phyloP scores from a whole-genome alignment of 2,113 vertebrate species.

The Calypte anna region DNA sequence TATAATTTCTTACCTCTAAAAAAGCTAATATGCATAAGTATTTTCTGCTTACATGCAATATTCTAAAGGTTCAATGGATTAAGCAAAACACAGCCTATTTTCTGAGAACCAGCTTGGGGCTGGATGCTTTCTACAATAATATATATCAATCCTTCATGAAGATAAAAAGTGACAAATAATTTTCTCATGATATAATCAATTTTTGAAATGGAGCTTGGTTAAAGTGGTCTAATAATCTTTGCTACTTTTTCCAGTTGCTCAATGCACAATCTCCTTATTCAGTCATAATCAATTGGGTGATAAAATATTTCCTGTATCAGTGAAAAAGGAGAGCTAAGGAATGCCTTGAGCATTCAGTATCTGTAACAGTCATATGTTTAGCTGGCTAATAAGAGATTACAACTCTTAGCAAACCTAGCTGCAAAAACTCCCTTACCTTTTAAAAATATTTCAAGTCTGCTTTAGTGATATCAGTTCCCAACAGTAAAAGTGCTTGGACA shows the following conservation, averaged over 20 bases:
- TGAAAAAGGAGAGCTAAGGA: slow-evolving; percentile 8
- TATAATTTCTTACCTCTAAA: slow-evolving; percentile 21
- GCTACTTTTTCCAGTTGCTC: slow-evolving; percentile 35
- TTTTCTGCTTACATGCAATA: slow-evolving; percentile 43
- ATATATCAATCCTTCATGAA: not conserved
- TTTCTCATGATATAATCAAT: slow-evolving; percentile 37
- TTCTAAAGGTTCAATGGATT: slow-evolving; percentile 37
- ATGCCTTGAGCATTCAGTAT: not conserved
- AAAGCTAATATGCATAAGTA: slow-evolving; percentile 37
- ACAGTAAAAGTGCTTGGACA: not conserved
- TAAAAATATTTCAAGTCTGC: not conserved
- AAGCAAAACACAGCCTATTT: not conserved
- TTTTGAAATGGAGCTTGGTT: slow-evolving; percentile 53
- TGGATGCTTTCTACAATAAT: slow-evolving; percentile 15
- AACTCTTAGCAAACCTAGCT: not conserved
- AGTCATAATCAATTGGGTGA: slow-evolving; percentile 2
- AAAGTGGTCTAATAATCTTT: slow-evolving; percentile 36
- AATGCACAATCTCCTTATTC: not conserved
- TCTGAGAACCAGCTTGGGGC: not conserved
- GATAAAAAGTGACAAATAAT: slow-evolving; percentile 39
- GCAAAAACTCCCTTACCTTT: not conserved
- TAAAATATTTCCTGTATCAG: slow-evolving; percentile 40
- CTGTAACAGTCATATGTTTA: not conserved
- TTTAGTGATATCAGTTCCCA: not conserved
- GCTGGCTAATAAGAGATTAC: not conserved